Evolutionary conservation across 2,113 vertebrate species (phyloP).

Genomic region (Parotia lawesii): DNA sequence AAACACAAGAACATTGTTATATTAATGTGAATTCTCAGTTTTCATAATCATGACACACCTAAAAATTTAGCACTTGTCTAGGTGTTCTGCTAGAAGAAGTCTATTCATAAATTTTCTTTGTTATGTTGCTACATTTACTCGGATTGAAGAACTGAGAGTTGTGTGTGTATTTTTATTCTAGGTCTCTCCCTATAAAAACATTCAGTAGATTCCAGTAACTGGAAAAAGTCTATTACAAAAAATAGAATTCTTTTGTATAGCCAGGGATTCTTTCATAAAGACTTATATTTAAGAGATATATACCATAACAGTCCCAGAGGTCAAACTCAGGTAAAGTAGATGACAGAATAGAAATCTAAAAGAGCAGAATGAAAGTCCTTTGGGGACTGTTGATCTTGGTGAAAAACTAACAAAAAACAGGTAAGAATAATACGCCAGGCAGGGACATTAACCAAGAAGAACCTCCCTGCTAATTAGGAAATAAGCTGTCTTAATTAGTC

Average conservation of each 20-base stretch:
- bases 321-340: not conserved
- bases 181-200: not conserved
- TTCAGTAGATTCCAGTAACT: not conserved
- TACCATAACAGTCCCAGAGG: not conserved
- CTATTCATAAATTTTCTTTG: not conserved
- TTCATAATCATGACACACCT: not conserved
- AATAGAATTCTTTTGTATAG: not conserved
- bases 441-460: not conserved
- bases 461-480: slow-evolving; percentile 2
- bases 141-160: not conserved
- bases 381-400: not conserved
- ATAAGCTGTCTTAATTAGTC: not conserved
- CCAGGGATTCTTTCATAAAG: not conserved
- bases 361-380: not conserved
- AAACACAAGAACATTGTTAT: no score
- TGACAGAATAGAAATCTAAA: not conserved
- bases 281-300: not conserved
- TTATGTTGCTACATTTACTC: not conserved
- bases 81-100: not conserved
- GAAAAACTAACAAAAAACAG: not conserved
- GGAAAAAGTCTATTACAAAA: not conserved
- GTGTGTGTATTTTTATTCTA: not conserved
- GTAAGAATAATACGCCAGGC: not conserved
- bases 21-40: not conserved
- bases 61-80: not conserved